Conservation (phyloP, 2,113 vertebrate species). For the Ploceus nigricollis region DNA sequence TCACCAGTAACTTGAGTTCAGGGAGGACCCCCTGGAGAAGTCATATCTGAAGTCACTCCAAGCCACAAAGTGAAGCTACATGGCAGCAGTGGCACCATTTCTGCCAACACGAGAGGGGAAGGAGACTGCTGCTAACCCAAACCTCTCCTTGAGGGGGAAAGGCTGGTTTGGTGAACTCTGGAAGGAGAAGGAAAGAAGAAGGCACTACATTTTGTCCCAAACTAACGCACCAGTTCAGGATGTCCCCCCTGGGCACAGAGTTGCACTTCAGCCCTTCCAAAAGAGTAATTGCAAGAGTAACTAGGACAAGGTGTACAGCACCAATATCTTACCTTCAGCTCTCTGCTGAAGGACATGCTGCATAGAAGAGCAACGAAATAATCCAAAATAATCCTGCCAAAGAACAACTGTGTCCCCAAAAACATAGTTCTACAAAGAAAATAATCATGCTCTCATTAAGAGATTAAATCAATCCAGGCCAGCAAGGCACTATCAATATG, state of each 20-base stretch:
- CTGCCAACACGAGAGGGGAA: not conserved
- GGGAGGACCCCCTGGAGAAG: not conserved
- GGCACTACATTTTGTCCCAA: not conserved
- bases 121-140: not conserved
- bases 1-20: not conserved
- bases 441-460: not conserved
- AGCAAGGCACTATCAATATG: not conserved
- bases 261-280: not conserved
- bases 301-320: not conserved
- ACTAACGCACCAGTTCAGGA: accelerated
- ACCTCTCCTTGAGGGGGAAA: accelerated
- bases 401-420: not conserved
- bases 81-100: not conserved
- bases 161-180: not conserved
- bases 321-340: not conserved
- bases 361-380: not conserved
- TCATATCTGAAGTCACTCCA: not conserved
- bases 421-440: not conserved
- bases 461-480: not conserved
- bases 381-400: not conserved
- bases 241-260: accelerated
- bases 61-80: not conserved
- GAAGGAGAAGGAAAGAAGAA: not conserved
- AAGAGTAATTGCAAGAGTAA: not conserved
- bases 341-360: accelerated